A percentile compares a stretch with the other conserved stretches of the same genome.
phyloP scores from a whole-genome alignment of 2,888 invertebrate species.

The Oconnorella tubifera region DNA sequence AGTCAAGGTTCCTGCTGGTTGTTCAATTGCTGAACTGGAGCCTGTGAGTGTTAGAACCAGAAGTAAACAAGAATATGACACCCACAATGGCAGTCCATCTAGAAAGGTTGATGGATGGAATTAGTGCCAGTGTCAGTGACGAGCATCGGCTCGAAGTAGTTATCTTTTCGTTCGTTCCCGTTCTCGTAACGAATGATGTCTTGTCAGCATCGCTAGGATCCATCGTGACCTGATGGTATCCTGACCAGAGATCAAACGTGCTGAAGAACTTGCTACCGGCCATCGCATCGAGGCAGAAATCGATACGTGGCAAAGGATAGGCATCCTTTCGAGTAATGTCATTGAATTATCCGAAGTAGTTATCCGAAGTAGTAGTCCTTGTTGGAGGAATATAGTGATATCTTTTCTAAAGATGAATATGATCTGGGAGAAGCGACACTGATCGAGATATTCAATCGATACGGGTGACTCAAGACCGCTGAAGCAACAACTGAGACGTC shows the following conservation, averaged over 20 bases:
- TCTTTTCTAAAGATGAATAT: neutral
- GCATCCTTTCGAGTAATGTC: neutral
- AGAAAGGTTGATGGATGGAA: too few relatives aligned
- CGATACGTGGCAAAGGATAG: neutral
- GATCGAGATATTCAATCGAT: too few relatives aligned
- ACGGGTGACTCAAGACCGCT: conserved; percentile 5
- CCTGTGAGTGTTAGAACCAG: too few relatives aligned
- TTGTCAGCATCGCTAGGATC: neutral
- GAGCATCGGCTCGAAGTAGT: too few relatives aligned
- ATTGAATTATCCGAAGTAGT: neutral
- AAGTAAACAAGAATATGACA: too few relatives aligned
- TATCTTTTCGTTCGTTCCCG: neutral
- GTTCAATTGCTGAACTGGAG: too few relatives aligned
- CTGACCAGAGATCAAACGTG: neutral
- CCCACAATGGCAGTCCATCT: too few relatives aligned
- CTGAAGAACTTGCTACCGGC: conserved; percentile 1
- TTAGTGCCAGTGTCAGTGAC: too few relatives aligned
- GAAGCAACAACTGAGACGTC: neutral
- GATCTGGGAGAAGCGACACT: conserved; percentile 5
- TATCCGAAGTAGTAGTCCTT: too few relatives aligned
- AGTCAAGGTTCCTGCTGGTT: too few relatives aligned
- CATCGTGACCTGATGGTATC: neutral
- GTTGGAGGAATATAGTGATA: too few relatives aligned
- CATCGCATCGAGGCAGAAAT: neutral
- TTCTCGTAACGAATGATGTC: neutral